phyloP scores from a whole-genome alignment of 2,888 invertebrate species.

The Taphrorychus bicolor region DNA sequence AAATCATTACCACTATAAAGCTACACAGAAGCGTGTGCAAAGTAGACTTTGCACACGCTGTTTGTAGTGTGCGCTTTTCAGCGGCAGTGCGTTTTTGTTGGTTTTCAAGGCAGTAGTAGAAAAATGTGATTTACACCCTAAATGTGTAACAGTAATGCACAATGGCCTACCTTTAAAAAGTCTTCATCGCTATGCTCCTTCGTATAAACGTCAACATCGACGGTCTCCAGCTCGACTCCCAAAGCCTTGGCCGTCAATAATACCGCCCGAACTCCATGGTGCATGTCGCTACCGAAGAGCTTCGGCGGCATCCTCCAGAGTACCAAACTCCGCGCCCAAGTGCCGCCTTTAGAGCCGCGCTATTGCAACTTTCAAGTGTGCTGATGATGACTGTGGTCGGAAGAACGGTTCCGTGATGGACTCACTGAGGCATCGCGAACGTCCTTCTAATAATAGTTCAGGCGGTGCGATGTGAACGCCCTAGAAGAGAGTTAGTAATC shows the following conservation, averaged over 20 bases:
- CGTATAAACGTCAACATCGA: constrained; percentile 61
- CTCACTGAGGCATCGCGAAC: constrained; percentile 19
- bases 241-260: constrained; percentile 63
- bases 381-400: neutral
- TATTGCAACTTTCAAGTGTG: neutral
- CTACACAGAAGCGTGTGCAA: too few species aligned
- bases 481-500: constrained; percentile 14
- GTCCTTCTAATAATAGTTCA: constrained; percentile 22
- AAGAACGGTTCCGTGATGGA: neutral
- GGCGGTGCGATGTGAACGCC: constrained; percentile 19
- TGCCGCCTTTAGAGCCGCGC: neutral
- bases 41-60: too few species aligned
- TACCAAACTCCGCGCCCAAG: too few species aligned
- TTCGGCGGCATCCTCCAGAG: constrained; percentile 51
- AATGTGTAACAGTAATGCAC: too few species aligned
- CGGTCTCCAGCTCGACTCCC: constrained; percentile 60
- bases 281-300: constrained; percentile 62
- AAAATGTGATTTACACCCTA: too few species aligned
- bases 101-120: too few species aligned
- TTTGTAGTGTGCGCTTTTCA: too few species aligned
- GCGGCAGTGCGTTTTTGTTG: too few species aligned
- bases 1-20: too few species aligned
- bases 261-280: constrained; percentile 64
- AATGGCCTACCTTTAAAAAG: constrained; percentile 60
- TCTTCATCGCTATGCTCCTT: constrained; percentile 58